A percentile compares a stretch with the other conserved stretches of the same genome.
Conservation (phyloP, 2,797 vertebrate genomes). For the Parotocinclus haroldoi region DNA sequence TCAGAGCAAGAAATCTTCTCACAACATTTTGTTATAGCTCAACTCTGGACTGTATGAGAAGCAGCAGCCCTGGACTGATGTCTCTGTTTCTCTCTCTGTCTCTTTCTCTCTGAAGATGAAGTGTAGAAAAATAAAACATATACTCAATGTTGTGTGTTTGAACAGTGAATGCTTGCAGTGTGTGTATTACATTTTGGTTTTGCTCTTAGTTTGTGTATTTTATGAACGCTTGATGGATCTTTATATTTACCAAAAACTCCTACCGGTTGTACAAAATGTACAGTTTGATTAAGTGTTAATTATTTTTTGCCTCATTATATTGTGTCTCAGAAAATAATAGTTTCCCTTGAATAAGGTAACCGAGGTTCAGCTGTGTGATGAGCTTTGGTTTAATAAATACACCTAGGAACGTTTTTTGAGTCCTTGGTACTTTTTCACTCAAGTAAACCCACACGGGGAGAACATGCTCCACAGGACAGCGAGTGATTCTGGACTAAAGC, state of each 20-base stretch:
- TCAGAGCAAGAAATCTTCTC: no score
- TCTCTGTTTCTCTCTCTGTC: slow-evolving; percentile 22
- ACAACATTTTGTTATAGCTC: background rate
- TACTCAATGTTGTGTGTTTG: slow-evolving; percentile 72
- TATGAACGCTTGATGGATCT: slow-evolving; percentile 27
- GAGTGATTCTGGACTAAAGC: no score
- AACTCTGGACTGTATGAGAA: slow-evolving; percentile 8
- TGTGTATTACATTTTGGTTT: slow-evolving; percentile 57
- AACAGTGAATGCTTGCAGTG: slow-evolving; percentile 54
- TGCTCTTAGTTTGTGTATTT: slow-evolving; percentile 38
- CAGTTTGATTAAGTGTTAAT: slow-evolving; percentile 79
- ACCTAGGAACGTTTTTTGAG: no score
- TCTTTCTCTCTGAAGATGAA: slow-evolving; percentile 53
- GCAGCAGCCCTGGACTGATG: background rate
- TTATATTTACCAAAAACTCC: slow-evolving; percentile 33
- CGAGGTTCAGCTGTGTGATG: background rate
- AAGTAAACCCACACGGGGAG: no score
- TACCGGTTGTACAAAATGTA: slow-evolving; percentile 79
- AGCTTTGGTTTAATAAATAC: background rate
- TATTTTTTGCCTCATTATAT: slow-evolving; percentile 62
- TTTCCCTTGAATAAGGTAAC: slow-evolving; percentile 52
- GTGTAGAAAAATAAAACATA: slow-evolving; percentile 51
- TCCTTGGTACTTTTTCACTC: no score
- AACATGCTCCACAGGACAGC: no score
- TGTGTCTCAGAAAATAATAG: slow-evolving; percentile 69